Base-by-base conservation (phyloP, 2,888 invertebrate genomes). In the Seira musarum region DNA sequence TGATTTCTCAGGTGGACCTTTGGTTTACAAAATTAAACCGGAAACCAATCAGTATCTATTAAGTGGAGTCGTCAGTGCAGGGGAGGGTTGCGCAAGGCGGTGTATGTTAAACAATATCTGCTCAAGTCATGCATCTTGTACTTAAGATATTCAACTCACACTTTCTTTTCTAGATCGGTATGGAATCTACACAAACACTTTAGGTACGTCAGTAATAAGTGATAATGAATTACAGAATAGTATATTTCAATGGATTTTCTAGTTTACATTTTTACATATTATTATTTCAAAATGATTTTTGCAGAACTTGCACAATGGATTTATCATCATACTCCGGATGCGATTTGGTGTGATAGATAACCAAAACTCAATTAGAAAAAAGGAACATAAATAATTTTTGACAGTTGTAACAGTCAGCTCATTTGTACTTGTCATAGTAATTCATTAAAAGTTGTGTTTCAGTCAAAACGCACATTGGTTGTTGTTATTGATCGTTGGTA, bases 251-350 rank as follows among this genome's bases (percentile, higher is more conserved):
- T 30, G 30, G 5, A 30, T 6, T 65, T 1, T 35, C 65, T 1
- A 65, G 35, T 64, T 68, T 57, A 2, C 24, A 15, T 8, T 57
- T 24, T 1, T 17, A 61, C 1, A 30, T 19, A 61, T 40, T 1
- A 1, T 6, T 61, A 46, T 57, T 1, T 10, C 46, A 15, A 19
- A 6, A 25, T 40, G 46, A 8, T 40, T 61, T n/a, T 67, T 67
- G 13, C 49, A 77, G 77, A 77, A 30, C n/a, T 77, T 8, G 13
- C 71, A 2, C 77, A 77, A 22, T 77, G 77, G 77, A 24, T 70
- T 10, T 66, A 77, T 22, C 24, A 60, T 17, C 25, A 70, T 10
- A 77, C 64, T 10, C 60, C 61, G 19, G 64, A 64, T 22, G 76
- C 68, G 0, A 15, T 60, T 8, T 76, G 30, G 30, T 76, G 76